A percentile compares a stretch with the other conserved stretches of the same genome.
These are phyloP conservation scores for Esox masquinongy DNA, from an alignment of 2,797 vertebrate genomes.

Conservation along the genomic window DNA sequence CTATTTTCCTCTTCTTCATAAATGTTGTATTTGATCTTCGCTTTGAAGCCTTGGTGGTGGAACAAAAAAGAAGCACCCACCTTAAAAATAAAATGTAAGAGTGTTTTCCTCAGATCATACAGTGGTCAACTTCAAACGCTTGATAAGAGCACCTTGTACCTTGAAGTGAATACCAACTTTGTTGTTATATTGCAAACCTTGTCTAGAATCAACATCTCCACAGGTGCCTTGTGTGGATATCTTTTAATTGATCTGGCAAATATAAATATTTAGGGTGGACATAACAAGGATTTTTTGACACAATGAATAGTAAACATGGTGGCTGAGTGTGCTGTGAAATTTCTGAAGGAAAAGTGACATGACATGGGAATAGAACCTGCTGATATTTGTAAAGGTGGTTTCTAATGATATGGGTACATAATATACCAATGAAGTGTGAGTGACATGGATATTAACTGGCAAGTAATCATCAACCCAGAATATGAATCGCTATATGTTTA, in stretches of 20 bases:
- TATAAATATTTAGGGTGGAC: background rate
- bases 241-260: background rate
- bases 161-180: background rate
- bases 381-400: background rate
- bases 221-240: background rate
- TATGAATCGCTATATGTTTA: background rate
- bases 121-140: background rate
- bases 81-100: background rate
- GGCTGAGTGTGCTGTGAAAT: background rate
- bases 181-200: background rate
- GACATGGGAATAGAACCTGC: background rate
- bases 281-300: background rate
- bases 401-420: slow-evolving; percentile 11
- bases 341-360: background rate
- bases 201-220: background rate
- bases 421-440: background rate
- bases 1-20: slow-evolving; percentile 3
- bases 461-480: background rate
- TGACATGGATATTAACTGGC: slow-evolving; percentile 15
- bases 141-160: background rate
- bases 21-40: slow-evolving; percentile 5
- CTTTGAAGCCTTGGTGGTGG: slow-evolving; percentile 9
- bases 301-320: background rate
- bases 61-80: background rate
- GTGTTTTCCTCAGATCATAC: background rate